Conservation (phyloP, 1,140 invertebrate genomes). For the Heliconius hewitsoni region DNA sequence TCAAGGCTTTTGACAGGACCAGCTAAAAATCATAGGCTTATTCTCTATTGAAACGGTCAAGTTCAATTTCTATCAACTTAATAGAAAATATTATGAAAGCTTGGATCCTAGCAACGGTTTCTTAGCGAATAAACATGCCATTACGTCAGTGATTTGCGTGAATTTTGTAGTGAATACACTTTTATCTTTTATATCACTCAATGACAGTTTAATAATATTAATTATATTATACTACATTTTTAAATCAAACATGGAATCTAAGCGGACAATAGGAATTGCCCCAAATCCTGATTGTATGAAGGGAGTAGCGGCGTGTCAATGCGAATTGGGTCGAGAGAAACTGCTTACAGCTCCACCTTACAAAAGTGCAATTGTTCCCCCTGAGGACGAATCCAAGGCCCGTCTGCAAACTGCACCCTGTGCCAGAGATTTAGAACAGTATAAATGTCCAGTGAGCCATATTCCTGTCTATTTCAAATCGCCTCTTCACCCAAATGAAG, state of each 20-base stretch:
- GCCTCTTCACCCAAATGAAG: slow-evolving; percentile 62
- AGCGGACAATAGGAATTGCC: slow-evolving; percentile 51
- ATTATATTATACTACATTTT: not conserved
- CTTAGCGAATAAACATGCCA: slow-evolving; percentile 43
- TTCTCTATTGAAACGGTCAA: no score
- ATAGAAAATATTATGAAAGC: not conserved
- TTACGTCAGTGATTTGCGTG: slow-evolving; percentile 19
- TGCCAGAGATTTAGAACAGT: slow-evolving; percentile 58
- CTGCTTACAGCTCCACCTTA: slow-evolving; percentile 71
- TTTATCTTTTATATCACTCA: slow-evolving; percentile 10
- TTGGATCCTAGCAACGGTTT: slow-evolving; percentile 55
- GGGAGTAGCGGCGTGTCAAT: slow-evolving; percentile 62
- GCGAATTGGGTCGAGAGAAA: slow-evolving; percentile 72
- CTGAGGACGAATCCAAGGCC: slow-evolving; percentile 53
- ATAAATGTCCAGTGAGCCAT: slow-evolving; percentile 69
- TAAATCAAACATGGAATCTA: slow-evolving; percentile 44
- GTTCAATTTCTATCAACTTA: not conserved
- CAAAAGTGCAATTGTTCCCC: slow-evolving; percentile 41
- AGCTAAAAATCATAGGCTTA: no score
- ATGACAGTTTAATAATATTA: not conserved
- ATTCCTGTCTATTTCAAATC: slow-evolving; percentile 68
- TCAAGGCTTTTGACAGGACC: no score
- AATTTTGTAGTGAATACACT: slow-evolving; percentile 27
- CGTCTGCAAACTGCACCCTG: slow-evolving; percentile 65
- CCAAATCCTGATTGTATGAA: slow-evolving; percentile 54